Percentiles rank a stretch among this genome's conserved stretches.
These are phyloP conservation scores for Plectrocnemia conspersa DNA, from an alignment of 1,140 invertebrate genomes.

Conservation along the genomic window DNA sequence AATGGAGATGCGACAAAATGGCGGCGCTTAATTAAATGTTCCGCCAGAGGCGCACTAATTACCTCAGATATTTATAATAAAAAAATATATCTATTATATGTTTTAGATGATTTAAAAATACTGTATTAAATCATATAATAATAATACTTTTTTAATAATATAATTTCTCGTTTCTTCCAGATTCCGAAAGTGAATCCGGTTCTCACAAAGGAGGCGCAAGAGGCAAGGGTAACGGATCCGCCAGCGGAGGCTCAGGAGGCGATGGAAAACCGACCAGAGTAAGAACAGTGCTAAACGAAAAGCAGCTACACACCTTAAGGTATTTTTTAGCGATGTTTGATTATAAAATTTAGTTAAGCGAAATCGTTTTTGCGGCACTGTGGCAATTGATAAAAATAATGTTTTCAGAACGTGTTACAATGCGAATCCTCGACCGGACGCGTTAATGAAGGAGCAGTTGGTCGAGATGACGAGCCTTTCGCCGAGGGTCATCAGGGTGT, in stretches of 20 bases:
- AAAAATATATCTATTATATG: too few relatives aligned
- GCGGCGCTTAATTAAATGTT: too few relatives aligned
- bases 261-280: slow-evolving; percentile 97
- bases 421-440: slow-evolving; percentile 95
- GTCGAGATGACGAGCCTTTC: slow-evolving; percentile 97
- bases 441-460: slow-evolving; percentile 98
- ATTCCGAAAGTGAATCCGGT: slow-evolving; percentile 79
- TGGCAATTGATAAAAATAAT: neutral
- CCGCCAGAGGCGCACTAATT: too few relatives aligned
- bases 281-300: slow-evolving; percentile 96
- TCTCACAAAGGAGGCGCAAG: slow-evolving; percentile 71
- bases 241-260: slow-evolving; percentile 60
- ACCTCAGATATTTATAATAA: too few relatives aligned
- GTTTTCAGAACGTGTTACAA: slow-evolving; percentile 78
- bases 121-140: too few relatives aligned
- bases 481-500: slow-evolving; percentile 93
- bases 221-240: slow-evolving; percentile 55
- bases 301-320: slow-evolving; percentile 93
- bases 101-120: too few relatives aligned
- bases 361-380: too few relatives aligned
- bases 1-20: too few relatives aligned
- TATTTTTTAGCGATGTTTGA: slow-evolving; percentile 38
- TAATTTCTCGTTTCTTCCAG: slow-evolving; percentile 53
- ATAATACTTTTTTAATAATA: too few relatives aligned
- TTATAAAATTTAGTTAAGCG: too few relatives aligned